These are phyloP conservation scores for Solenodon paradoxus DNA, from an alignment of 2,113 vertebrate species.

Conservation along the genomic window DNA sequence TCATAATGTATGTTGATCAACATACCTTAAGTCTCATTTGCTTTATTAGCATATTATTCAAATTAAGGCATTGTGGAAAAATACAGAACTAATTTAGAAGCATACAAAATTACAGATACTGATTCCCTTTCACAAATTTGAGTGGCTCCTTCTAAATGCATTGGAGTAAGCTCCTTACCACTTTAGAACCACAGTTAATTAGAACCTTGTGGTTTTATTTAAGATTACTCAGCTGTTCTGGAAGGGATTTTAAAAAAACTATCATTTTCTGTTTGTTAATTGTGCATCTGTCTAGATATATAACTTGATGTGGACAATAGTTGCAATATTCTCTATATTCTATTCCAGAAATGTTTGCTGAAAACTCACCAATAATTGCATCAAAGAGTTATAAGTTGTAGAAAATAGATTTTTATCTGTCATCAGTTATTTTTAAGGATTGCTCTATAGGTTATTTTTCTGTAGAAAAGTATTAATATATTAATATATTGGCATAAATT, in stretches of 20 bases:
- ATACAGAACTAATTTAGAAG: not conserved
- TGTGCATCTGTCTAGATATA: not conserved
- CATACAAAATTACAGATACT: not conserved
- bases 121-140: not conserved
- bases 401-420: not conserved
- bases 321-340: not conserved
- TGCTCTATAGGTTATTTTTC: not conserved
- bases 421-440: not conserved
- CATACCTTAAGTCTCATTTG: rapidly evolving
- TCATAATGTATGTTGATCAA: not conserved
- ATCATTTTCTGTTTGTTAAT: not conserved
- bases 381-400: not conserved
- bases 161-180: not conserved
- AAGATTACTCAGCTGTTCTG: not conserved
- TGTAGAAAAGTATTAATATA: not conserved
- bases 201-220: not conserved
- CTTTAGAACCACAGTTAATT: not conserved
- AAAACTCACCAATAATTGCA: not conserved
- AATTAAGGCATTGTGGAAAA: not conserved
- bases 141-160: not conserved
- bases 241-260: not conserved
- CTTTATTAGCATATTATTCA: not conserved
- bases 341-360: not conserved
- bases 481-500: not conserved
- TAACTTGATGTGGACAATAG: not conserved